Percentiles rank a stretch among this genome's conserved stretches.
Evolutionary conservation across 2,113 vertebrate species (phyloP).

Genomic region (Sphyrna mokarran): DNA sequence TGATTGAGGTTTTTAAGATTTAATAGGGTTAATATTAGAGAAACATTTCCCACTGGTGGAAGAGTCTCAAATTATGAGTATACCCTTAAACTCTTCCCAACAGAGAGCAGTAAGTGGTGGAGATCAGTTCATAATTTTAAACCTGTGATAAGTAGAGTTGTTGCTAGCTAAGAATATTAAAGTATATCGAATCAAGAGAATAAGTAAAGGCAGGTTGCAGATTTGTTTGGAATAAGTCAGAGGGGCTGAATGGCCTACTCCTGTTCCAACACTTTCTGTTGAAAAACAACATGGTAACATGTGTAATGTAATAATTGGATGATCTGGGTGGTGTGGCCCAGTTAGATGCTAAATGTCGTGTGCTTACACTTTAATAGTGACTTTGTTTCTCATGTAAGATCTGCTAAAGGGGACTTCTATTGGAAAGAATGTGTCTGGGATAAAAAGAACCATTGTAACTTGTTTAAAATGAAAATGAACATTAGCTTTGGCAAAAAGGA

Average conservation of each 20-base stretch:
- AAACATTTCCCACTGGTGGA: neutral
- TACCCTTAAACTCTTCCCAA: neutral
- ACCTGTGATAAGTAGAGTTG: neutral
- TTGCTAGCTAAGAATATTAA: neutral
- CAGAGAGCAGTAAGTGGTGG: neutral
- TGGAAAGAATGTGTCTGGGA: neutral
- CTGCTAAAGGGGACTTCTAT: neutral
- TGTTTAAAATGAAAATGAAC: slow-evolving; percentile 8
- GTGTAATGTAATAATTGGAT: neutral
- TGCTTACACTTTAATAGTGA: neutral
- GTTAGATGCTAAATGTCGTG: neutral
- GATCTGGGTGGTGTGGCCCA: neutral
- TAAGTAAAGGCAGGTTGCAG: neutral
- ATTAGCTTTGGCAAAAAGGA: slow-evolving; percentile 2
- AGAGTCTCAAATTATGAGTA: neutral
- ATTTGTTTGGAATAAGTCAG: neutral
- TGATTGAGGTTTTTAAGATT: neutral
- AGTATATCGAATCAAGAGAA: neutral
- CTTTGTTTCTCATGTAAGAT: neutral
- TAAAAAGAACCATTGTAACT: neutral
- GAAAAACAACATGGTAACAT: neutral
- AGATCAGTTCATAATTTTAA: neutral
- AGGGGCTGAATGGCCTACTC: neutral
- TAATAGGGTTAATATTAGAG: neutral
- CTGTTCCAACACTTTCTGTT: neutral